Base-by-base conservation (phyloP, 2,797 vertebrate species). In the Coranthus polyacanthus region DNA sequence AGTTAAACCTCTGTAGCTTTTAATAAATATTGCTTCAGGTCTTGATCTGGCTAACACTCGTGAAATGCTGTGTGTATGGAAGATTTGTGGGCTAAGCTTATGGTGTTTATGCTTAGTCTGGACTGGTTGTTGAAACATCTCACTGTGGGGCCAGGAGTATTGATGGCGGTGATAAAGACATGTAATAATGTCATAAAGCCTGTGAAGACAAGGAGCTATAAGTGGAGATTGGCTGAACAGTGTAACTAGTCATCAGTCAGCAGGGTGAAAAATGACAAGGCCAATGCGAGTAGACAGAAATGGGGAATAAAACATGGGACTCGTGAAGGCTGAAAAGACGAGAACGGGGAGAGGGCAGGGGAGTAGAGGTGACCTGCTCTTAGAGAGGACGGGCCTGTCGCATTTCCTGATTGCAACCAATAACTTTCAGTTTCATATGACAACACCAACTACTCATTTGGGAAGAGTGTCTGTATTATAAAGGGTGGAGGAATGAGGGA, bases 341-440 rank as follows among this genome's bases (percentile, higher is more conserved):
- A 52, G 69, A 62, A 53, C 52, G 63, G 67, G 63, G 66, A 73
- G 58, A 78, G 81, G 84, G 68, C 13, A 55, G 81, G 63, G 72
- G 44, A 65, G 74, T 74, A 81, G 70, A 85, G 83, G 82, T 89
- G 83, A 89, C 83, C 86, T 72, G 69, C 70, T 82, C 72, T 65
- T 55, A 70, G 52, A 79, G 68, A 66, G 75, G 81, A 86, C 77
- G 66, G 62, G 52, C 59, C 75, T 75, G 88, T 86, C 71, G 64
- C 79, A 56, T 79, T 90, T 77, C 70, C 83, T 91, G 88, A 92
- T 93, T 92, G 81, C 89, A 91, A 86, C 79, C 82, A 83, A 86
- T 93, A 90, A 81, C 81, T 92, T 84, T 89, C 86, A 90, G 88
- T 92, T 89, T 90, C 60, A 87, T 67, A 76, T 84, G 89, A 88